Percentiles rank a stretch among this genome's conserved stretches.
phyloP scores from a whole-genome alignment of 2,797 vertebrate genomes.

The Lateolabrax maculatus region DNA sequence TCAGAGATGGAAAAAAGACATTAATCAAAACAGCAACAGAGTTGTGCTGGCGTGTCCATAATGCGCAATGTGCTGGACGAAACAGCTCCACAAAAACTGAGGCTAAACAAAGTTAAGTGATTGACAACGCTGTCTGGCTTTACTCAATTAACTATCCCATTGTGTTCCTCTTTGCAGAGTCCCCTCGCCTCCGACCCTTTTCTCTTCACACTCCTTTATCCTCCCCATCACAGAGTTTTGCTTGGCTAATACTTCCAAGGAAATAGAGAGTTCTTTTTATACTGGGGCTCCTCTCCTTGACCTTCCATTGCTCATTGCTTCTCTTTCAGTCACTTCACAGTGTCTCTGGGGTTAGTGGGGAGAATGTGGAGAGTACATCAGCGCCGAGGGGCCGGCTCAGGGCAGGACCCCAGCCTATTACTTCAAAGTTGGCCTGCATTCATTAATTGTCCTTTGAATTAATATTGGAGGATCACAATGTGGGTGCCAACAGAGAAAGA shows the following conservation, averaged over 20 bases:
- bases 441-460: slow-evolving; percentile 99
- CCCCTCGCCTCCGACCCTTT: slow-evolving; percentile 81
- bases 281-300: slow-evolving; percentile 98
- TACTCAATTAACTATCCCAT: slow-evolving; percentile 99
- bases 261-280: slow-evolving; percentile 97
- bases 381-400: slow-evolving; percentile 94
- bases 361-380: slow-evolving; percentile 99
- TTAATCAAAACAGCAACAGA: slow-evolving; percentile 69
- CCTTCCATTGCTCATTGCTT: slow-evolving; percentile 96
- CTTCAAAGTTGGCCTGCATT: slow-evolving; percentile 99
- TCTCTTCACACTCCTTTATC: slow-evolving; percentile 86
- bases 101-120: slow-evolving; percentile 98
- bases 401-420: slow-evolving; percentile 94
- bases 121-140: slow-evolving; percentile 99
- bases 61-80: slow-evolving; percentile 74
- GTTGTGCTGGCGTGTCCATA: slow-evolving; percentile 65
- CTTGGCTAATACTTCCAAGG: slow-evolving; percentile 99
- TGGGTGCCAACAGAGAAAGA: slow-evolving; percentile 98
- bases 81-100: slow-evolving; percentile 80
- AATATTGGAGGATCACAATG: slow-evolving; percentile 99
- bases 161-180: slow-evolving; percentile 93
- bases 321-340: slow-evolving; percentile 94
- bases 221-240: slow-evolving; percentile 91
- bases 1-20: slow-evolving; percentile 42
- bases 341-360: slow-evolving; percentile 82